phyloP scores from a whole-genome alignment of 2,113 vertebrate genomes.

The Ornithorhynchus anatinus region DNA sequence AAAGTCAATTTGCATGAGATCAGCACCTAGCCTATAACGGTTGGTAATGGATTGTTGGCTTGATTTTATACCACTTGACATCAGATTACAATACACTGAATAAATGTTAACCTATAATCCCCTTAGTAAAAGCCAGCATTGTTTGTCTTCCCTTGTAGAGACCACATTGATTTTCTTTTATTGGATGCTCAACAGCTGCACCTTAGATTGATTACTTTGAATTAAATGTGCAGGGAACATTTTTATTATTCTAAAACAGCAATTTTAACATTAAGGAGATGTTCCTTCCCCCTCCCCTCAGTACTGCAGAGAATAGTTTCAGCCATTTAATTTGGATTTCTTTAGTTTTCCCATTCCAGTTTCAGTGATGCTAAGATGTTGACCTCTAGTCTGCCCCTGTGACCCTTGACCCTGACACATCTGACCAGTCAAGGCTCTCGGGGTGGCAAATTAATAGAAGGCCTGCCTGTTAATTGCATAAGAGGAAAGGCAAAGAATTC shows the following conservation, averaged over 20 bases:
- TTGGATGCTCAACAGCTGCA: constrained; percentile 88
- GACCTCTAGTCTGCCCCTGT: constrained; percentile 91
- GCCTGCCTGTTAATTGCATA: constrained; percentile 98
- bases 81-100: constrained; percentile 87
- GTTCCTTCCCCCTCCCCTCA: constrained; percentile 1
- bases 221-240: constrained; percentile 88
- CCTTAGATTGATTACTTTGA: constrained; percentile 92
- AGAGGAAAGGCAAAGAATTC: constrained; percentile 96
- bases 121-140: constrained; percentile 84
- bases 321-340: constrained; percentile 74
- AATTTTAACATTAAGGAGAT: constrained; percentile 72
- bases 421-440: constrained; percentile 97
- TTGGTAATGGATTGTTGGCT: constrained; percentile 88
- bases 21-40: constrained; percentile 84
- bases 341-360: constrained; percentile 75
- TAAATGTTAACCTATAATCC: constrained; percentile 97
- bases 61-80: constrained; percentile 89
- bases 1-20: constrained; percentile 86
- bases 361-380: constrained; percentile 81
- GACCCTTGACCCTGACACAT: constrained; percentile 95
- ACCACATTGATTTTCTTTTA: constrained; percentile 91
- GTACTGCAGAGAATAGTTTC: constrained; percentile 48
- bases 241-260: constrained; percentile 82
- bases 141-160: constrained; percentile 86
- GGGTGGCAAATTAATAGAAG: constrained; percentile 98